phyloP scores from a whole-genome alignment of 2,113 vertebrate genomes.

The Scartelaos histophorus region DNA sequence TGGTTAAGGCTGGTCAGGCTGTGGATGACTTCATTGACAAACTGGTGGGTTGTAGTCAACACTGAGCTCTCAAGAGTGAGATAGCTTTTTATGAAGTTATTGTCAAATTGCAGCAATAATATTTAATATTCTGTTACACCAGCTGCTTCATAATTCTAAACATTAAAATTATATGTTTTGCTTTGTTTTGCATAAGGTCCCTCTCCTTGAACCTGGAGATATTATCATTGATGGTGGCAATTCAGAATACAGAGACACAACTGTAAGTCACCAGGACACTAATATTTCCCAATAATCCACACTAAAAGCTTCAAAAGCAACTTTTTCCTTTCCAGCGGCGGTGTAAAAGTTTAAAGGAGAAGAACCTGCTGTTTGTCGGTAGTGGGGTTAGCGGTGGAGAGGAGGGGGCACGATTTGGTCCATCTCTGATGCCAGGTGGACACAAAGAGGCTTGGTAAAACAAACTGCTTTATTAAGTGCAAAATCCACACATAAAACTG shows the following conservation, averaged over 20 bases:
- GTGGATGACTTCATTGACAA: slow-evolving; percentile 96
- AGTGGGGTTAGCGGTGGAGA: slow-evolving; percentile 97
- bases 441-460: slow-evolving; percentile 92
- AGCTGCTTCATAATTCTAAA: background rate
- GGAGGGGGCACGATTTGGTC: slow-evolving; percentile 92
- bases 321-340: slow-evolving; percentile 78
- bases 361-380: slow-evolving; percentile 91
- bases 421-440: slow-evolving; percentile 96
- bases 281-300: background rate
- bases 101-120: background rate
- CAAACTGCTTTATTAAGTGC: no score
- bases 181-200: slow-evolving; percentile 76
- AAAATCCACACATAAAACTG: background rate
- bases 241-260: slow-evolving; percentile 94
- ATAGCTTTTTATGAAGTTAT: background rate
- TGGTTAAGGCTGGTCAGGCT: slow-evolving; percentile 95
- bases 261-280: slow-evolving; percentile 74
- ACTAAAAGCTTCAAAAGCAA: background rate
- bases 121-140: background rate
- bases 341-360: slow-evolving; percentile 85
- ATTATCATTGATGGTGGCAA: slow-evolving; percentile 98
- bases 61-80: background rate
- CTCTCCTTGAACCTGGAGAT: slow-evolving; percentile 86
- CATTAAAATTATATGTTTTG: background rate
- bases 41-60: slow-evolving; percentile 77